Conservation (phyloP, 2,888 invertebrate species). For the Caenorhabditis panamensis region DNA sequence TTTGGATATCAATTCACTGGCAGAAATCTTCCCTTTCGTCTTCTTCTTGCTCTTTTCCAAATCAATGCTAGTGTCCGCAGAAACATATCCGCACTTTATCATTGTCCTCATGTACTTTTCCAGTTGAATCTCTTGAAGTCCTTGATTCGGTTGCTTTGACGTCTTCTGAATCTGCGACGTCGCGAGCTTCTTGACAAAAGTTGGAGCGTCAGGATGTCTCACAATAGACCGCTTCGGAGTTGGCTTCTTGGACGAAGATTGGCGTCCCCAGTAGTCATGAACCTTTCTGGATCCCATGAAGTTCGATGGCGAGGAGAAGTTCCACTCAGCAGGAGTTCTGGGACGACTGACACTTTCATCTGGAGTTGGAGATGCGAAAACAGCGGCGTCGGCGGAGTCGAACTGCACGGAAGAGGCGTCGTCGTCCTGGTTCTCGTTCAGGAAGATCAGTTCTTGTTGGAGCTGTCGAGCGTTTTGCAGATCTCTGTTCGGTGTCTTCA, state of each 20-base stretch:
- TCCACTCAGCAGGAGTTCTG: constrained; percentile 26
- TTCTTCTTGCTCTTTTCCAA: not conserved
- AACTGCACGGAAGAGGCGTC: not conserved
- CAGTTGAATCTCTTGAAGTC: not conserved
- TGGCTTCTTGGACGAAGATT: constrained; percentile 3
- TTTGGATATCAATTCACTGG: constrained; percentile 22
- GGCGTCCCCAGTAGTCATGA: constrained; percentile 47
- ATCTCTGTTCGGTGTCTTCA: constrained; percentile 25
- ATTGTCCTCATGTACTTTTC: not conserved
- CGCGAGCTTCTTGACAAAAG: not conserved
- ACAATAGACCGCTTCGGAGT: not conserved
- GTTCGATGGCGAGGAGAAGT: not conserved
- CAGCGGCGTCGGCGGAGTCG: not conserved
- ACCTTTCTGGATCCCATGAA: constrained; percentile 37
- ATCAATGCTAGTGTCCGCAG: not conserved
- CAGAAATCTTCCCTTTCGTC: not conserved
- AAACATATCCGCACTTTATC: not conserved
- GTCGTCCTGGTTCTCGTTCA: constrained; percentile 25
- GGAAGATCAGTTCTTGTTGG: constrained; percentile 52
- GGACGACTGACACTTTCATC: constrained; percentile 62
- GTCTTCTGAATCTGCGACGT: constrained; percentile 8
- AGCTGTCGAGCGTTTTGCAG: constrained; percentile 16
- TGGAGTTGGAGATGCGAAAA: constrained; percentile 50
- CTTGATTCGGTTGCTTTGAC: not conserved
- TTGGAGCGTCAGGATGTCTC: not conserved